Base-by-base conservation (phyloP, 2,888 invertebrate species). In the Drosophila limbata region DNA sequence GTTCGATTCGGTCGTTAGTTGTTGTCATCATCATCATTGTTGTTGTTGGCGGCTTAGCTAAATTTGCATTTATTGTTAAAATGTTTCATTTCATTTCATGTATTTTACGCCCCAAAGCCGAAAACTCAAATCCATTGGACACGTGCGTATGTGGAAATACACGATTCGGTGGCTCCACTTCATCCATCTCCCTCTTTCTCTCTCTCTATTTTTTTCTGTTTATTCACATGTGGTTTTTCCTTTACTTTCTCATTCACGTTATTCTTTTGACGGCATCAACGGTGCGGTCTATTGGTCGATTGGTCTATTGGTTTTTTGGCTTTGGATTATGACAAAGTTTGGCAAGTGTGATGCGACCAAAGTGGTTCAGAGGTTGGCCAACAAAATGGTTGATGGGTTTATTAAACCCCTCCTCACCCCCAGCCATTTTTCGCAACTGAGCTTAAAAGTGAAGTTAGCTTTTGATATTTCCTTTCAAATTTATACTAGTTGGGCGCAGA, bases 21-120 rank as follows among this genome's bases (percentile, higher is more conserved):
- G 47, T 70, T 69, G 64, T 33, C 55, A 31, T 42, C 40, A 31
- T 44, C 21, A 21, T 33, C 55, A 28, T 68, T 77, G 69, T 40
- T 69, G 76, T 75, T 77, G 81, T 81, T 70, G 87, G 71, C 82
- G 69, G 84, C 84, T 84, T 87, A 87, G 84, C 84, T 68, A 87
- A 87, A 84, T 84, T 84, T 84, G 87, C 84, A 84, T 84, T 84
- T 84, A 84, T 84, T 84, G 84, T 84, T 84, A 81, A 84, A 84
- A 84, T 87, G 82, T 84, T 84, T 84, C 84, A 87, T 84, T 81
- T 83, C 73, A 79, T 81, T 86, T 87, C 75, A 84, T 83, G 73
- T 83, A 81, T 83, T 83, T 70, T 44, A 70, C 64, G 44, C 48
- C 52, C 50, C 51, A 21, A 31, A 37, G 17, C 50, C 39, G 47